Percentiles rank a stretch among this genome's conserved stretches.
Evolutionary conservation across 2,797 vertebrate genomes (phyloP).

Genomic region (Chrosomus eos): DNA sequence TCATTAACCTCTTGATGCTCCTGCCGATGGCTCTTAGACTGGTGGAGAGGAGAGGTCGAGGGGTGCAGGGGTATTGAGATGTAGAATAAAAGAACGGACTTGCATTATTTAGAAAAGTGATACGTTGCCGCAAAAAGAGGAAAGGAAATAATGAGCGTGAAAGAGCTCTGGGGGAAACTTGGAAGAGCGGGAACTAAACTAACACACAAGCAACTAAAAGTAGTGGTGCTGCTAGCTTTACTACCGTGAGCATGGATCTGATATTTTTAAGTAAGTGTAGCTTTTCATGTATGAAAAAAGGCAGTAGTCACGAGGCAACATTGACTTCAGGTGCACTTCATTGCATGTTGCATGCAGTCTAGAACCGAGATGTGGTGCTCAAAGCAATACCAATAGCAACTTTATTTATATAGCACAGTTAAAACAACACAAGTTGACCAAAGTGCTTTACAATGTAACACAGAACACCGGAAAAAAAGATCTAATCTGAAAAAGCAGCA

Average conservation of each 20-base stretch:
- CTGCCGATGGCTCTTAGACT: slow-evolving; percentile 42
- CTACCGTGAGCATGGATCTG: not conserved
- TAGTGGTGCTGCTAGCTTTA: not conserved
- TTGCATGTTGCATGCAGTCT: not conserved
- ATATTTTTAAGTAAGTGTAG: not conserved
- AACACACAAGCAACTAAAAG: not conserved
- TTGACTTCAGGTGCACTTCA: too few relatives aligned
- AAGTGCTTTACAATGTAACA: too few relatives aligned
- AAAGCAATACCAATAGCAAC: too few relatives aligned
- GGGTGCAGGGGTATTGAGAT: slow-evolving; percentile 29
- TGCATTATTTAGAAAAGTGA: slow-evolving; percentile 22
- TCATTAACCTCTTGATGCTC: slow-evolving; percentile 47
- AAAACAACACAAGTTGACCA: too few relatives aligned
- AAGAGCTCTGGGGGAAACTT: slow-evolving; percentile 15
- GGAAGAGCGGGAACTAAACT: not conserved
- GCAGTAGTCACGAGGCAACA: too few relatives aligned
- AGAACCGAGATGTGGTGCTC: not conserved
- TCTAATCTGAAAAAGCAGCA: too few relatives aligned
- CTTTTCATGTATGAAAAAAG: not conserved
- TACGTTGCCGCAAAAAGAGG: slow-evolving; percentile 13
- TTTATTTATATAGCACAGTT: too few relatives aligned
- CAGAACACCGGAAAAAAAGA: too few relatives aligned
- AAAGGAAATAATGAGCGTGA: slow-evolving; percentile 14
- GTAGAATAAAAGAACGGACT: slow-evolving; percentile 5
- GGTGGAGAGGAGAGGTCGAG: slow-evolving; percentile 25